phyloP scores from a whole-genome alignment of 1,140 invertebrate species.

The Drosophila obscura region DNA sequence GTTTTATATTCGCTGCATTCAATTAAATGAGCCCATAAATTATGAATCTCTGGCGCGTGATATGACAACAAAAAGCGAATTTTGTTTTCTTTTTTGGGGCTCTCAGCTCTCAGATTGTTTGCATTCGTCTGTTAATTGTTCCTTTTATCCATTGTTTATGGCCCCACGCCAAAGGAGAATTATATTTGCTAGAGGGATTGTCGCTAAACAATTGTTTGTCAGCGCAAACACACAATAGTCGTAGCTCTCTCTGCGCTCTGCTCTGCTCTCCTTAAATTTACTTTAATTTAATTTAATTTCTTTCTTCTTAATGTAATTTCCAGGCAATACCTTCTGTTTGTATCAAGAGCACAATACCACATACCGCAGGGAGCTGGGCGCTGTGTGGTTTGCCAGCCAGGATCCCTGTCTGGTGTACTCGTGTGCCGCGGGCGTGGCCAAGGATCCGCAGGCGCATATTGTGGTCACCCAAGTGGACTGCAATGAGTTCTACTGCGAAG shows the following conservation, averaged over 20 bases:
- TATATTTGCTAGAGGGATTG: conserved; percentile 36
- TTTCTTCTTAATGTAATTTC: background rate
- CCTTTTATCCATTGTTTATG: conserved; percentile 27
- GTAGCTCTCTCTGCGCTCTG: background rate
- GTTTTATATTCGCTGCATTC: conserved; percentile 19
- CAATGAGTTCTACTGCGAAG: conserved; percentile 79
- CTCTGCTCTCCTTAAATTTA: too few species aligned
- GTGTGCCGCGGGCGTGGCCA: conserved; percentile 64
- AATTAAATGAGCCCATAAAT: conserved; percentile 46
- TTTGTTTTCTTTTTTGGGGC: conserved; percentile 20
- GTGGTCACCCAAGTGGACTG: conserved; percentile 73
- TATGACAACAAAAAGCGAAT: conserved; percentile 23
- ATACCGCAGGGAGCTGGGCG: conserved; percentile 59
- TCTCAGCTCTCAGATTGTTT: conserved; percentile 30
- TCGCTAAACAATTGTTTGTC: conserved; percentile 33
- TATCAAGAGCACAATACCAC: conserved; percentile 62
- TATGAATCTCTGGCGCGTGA: conserved; percentile 50
- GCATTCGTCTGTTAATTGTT: conserved; percentile 31
- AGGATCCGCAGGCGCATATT: conserved; percentile 58
- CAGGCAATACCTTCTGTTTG: conserved; percentile 47
- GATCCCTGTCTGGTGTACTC: conserved; percentile 67
- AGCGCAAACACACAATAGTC: conserved; percentile 19
- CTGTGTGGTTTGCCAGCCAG: conserved; percentile 61
- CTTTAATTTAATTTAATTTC: background rate
- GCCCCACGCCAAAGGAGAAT: conserved; percentile 5